Percentiles rank a stretch among this genome's conserved stretches.
These are phyloP conservation scores for Notoglanidium macrostoma DNA, from an alignment of 2,797 vertebrate species.

Conservation along the genomic window DNA sequence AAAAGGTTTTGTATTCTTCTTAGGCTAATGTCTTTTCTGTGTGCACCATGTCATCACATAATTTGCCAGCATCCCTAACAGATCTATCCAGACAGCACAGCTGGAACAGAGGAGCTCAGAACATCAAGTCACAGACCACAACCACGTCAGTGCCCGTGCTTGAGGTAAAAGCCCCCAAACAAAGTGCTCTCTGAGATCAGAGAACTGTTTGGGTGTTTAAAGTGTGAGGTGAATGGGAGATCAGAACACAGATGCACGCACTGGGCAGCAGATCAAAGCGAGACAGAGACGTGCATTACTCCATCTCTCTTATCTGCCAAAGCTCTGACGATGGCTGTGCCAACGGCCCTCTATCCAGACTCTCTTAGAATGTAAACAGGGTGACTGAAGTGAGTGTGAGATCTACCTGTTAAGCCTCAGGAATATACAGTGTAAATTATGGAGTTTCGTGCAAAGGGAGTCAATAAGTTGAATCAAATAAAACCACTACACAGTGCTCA, in stretches of 20 bases:
- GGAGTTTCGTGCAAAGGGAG: constrained; percentile 13
- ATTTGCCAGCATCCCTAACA: constrained; percentile 15
- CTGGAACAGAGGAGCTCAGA: constrained; percentile 32
- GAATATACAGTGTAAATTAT: constrained; percentile 7
- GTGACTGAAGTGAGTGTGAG: constrained; percentile 22
- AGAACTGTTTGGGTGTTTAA: constrained; percentile 74
- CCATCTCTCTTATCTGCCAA: constrained; percentile 70
- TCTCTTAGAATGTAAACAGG: constrained; percentile 30
- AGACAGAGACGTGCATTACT: constrained; percentile 65
- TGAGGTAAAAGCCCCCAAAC: constrained; percentile 54
- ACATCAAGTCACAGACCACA: constrained; percentile 31
- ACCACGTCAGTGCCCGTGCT: constrained; percentile 47
- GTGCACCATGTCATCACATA: constrained; percentile 9
- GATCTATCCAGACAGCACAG: constrained; percentile 21
- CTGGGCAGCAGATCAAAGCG: constrained; percentile 77
- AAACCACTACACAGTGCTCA: not conserved
- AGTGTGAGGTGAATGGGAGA: constrained; percentile 71
- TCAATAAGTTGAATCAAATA: constrained; percentile 6
- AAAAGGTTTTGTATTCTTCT: constrained; percentile 12
- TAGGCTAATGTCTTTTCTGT: constrained; percentile 4
- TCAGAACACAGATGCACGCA: constrained; percentile 69
- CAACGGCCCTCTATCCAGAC: constrained; percentile 43
- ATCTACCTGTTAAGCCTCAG: constrained; percentile 28
- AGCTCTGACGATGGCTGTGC: constrained; percentile 54
- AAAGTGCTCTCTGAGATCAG: constrained; percentile 74